Evolutionary conservation across 2,797 vertebrate genomes (phyloP).

Genomic region (Geotrypetes seraphini): DNA sequence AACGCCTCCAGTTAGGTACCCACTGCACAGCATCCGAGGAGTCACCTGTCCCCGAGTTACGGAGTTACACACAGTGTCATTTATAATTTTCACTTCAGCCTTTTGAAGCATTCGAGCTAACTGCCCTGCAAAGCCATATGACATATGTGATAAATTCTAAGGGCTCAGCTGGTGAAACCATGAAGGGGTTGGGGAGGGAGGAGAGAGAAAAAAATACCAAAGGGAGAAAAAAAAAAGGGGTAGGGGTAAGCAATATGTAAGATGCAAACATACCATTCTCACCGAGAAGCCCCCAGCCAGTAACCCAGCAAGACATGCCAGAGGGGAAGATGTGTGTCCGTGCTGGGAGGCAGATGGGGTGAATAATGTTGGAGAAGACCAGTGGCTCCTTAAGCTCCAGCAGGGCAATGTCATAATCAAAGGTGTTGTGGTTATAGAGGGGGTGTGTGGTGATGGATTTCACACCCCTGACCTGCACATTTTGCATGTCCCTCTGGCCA

Average conservation of each 20-base stretch:
- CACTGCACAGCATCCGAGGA: slow-evolving; percentile 68
- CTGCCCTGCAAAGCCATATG: slow-evolving; percentile 21
- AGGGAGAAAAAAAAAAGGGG: too few relatives aligned
- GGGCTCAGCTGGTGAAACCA: too few relatives aligned
- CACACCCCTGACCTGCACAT: slow-evolving; percentile 45
- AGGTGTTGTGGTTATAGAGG: slow-evolving; percentile 66
- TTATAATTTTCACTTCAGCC: slow-evolving; percentile 65
- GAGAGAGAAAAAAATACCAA: slow-evolving; percentile 58
- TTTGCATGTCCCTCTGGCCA: not conserved
- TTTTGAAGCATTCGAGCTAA: slow-evolving; percentile 49
- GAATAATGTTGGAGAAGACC: slow-evolving; percentile 57
- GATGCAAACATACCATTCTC: slow-evolving; percentile 77
- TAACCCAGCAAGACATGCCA: slow-evolving; percentile 82
- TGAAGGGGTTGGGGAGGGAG: slow-evolving; percentile 54
- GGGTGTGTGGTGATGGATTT: slow-evolving; percentile 67
- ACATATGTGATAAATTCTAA: not conserved
- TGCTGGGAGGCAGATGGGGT: slow-evolving; percentile 75
- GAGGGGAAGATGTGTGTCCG: slow-evolving; percentile 55
- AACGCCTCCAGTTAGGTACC: slow-evolving; percentile 56
- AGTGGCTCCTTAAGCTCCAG: slow-evolving; percentile 66
- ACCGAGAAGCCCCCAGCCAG: slow-evolving; percentile 73
- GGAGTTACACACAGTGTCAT: slow-evolving; percentile 53
- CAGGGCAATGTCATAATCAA: slow-evolving; percentile 80
- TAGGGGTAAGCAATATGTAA: too few relatives aligned
- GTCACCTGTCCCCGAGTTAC: slow-evolving; percentile 58